Percentiles rank a stretch among this genome's conserved stretches.
Evolutionary conservation across 2,113 vertebrate genomes (phyloP).

Genomic region (Sorex araneus): DNA sequence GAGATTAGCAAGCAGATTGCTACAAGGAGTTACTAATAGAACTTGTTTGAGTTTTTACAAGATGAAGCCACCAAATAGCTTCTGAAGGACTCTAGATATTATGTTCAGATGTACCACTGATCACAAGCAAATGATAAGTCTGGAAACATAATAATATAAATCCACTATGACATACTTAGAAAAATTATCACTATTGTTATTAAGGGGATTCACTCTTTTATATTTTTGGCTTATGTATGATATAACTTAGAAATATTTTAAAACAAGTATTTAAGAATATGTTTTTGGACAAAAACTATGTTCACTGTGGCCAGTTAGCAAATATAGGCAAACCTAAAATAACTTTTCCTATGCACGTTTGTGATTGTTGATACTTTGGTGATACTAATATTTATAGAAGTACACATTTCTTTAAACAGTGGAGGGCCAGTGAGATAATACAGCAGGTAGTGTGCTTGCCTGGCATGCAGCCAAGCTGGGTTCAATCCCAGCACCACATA

Average conservation of each 20-base stretch:
- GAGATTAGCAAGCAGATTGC: not conserved
- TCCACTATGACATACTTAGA: not conserved
- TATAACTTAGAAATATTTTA: slow-evolving; percentile 48
- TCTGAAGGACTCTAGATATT: slow-evolving; percentile 23
- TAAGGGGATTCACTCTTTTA: slow-evolving; percentile 17
- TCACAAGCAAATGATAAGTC: slow-evolving; percentile 15
- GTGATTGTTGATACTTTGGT: not conserved
- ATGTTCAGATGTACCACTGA: not conserved
- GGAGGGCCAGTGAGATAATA: too few relatives aligned
- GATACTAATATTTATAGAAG: slow-evolving; percentile 10
- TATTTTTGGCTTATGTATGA: slow-evolving; percentile 13
- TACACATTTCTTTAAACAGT: not conserved
- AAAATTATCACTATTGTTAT: not conserved
- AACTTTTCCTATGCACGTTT: not conserved
- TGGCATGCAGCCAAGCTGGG: too few relatives aligned
- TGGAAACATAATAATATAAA: not conserved
- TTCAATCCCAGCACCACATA: too few relatives aligned
- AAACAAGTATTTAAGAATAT: slow-evolving; percentile 4
- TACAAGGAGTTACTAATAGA: slow-evolving; percentile 14
- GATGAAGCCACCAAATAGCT: not conserved
- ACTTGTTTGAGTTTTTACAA: not conserved
- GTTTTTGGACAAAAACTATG: not conserved
- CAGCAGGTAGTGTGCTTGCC: too few relatives aligned
- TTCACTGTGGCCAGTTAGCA: slow-evolving; percentile 57
- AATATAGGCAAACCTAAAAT: not conserved